phyloP scores from a whole-genome alignment of 2,888 invertebrate genomes.

The Amphipyra tragopoginis region DNA sequence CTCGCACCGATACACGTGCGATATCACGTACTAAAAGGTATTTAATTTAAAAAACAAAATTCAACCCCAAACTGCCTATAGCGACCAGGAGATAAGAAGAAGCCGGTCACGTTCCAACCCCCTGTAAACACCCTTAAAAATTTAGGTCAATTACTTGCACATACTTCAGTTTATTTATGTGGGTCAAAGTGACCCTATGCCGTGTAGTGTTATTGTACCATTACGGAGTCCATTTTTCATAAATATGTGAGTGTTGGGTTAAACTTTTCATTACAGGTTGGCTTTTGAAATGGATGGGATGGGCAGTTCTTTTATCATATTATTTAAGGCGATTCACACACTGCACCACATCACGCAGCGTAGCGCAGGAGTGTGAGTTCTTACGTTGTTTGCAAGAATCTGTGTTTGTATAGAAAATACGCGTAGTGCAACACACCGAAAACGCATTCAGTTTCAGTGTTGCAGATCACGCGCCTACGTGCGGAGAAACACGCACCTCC shows the following conservation, averaged over 20 bases:
- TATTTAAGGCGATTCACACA: no score
- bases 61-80: slow-evolving; percentile 12
- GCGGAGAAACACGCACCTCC: no score
- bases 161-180: slow-evolving; percentile 55
- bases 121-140: slow-evolving; percentile 47
- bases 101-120: slow-evolving; percentile 37
- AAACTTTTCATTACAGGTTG: not conserved
- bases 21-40: slow-evolving; percentile 29
- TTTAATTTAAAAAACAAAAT: slow-evolving; percentile 35
- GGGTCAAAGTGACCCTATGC: slow-evolving; percentile 42
- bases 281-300: not conserved
- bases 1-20: no score
- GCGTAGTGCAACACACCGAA: no score
- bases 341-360: no score
- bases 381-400: no score
- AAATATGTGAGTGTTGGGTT: not conserved
- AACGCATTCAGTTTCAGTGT: no score
- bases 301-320: no score
- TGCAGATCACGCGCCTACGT: no score
- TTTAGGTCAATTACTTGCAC: slow-evolving; percentile 57
- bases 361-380: no score
- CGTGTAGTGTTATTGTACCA: slow-evolving; percentile 34
- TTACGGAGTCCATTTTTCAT: slow-evolving; percentile 46
- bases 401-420: no score
- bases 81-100: slow-evolving; percentile 29